Evolutionary conservation across 2,888 invertebrate species (phyloP).

Genomic region (Drosophila cracens): DNA sequence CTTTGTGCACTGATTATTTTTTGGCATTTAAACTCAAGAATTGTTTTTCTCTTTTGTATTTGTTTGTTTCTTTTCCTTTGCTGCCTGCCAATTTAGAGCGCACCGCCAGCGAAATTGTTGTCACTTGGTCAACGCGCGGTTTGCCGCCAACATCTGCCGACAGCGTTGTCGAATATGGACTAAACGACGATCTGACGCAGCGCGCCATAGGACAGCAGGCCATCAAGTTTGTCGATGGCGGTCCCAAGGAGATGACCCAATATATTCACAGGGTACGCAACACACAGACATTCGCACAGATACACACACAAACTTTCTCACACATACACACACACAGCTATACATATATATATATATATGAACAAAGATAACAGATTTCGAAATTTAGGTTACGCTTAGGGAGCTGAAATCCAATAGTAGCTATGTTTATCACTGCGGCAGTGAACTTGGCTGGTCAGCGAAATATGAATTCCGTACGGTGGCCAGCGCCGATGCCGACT

Average conservation of each 20-base stretch:
- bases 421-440: conserved; percentile 94
- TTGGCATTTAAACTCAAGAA: conserved; percentile 30
- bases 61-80: conserved; percentile 36
- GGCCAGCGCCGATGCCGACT: conserved; percentile 88
- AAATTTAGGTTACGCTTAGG: conserved; percentile 85
- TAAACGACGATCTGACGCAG: conserved; percentile 84
- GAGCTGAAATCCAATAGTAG: conserved; percentile 88
- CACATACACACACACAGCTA: not conserved
- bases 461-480: conserved; percentile 90
- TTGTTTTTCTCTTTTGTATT: conserved; percentile 47
- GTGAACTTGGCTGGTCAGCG: conserved; percentile 92
- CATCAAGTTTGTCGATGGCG: conserved; percentile 91
- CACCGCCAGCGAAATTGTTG: conserved; percentile 88
- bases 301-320: not conserved
- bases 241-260: conserved; percentile 87
- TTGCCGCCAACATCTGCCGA: conserved; percentile 85
- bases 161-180: conserved; percentile 91
- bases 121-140: conserved; percentile 93
- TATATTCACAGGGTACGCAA: conserved; percentile 91
- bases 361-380: conserved; percentile 8
- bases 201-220: conserved; percentile 86
- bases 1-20: not conserved
- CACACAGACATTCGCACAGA: conserved; percentile 8
- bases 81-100: conserved; percentile 85
- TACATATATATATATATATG: not conserved